Base-by-base conservation (phyloP, 1,140 invertebrate genomes). In the Tigriopus japonicus region DNA sequence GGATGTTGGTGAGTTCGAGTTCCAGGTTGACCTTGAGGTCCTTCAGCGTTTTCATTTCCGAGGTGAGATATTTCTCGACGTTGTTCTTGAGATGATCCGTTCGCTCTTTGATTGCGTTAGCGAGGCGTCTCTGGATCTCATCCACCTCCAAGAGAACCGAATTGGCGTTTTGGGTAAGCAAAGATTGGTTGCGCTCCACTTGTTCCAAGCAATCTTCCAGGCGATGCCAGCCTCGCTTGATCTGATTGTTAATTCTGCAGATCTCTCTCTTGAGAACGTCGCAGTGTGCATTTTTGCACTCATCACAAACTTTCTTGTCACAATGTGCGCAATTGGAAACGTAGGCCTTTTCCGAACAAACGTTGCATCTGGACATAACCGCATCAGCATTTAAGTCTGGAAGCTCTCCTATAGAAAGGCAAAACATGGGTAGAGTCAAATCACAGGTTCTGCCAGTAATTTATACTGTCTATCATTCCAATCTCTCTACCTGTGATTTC, bases 221-320 rank as follows among this genome's bases (percentile, higher is more conserved):
- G 64, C 87, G 78, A 71, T 88, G 86, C 42, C 90, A 72, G 52
- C 86, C 86, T 67, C 88, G 77, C 74, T 71, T 70, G 66, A 85
- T 84, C 79, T 92, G 89, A 72, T 87, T 89, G 70, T 93, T 91
- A 45, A 98, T 89, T 68, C 93, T 80, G 40, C 81, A 75, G 7
- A 98, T 93, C 79, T 98, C 94, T 56, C 90, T 78, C 60, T 91
- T 80, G 13, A 97, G 74, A 54, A 96, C 92, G 69, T 97, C 91
- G 80, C 95, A 86, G 71, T 98, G 94, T 15, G 89, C 86, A 58
- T 86, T 84, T 63, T 75, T 92, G 86, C 78, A 94, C 82, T 73
- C 90, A 79, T 69, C 84, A 79, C 78, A 93, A 81, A 69, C 86
- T 81, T 80, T 94, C 84, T 75, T 93, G 83, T 75, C 93, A 73